phyloP scores from a whole-genome alignment of 2,113 vertebrate species.

The Mixornis gularis region DNA sequence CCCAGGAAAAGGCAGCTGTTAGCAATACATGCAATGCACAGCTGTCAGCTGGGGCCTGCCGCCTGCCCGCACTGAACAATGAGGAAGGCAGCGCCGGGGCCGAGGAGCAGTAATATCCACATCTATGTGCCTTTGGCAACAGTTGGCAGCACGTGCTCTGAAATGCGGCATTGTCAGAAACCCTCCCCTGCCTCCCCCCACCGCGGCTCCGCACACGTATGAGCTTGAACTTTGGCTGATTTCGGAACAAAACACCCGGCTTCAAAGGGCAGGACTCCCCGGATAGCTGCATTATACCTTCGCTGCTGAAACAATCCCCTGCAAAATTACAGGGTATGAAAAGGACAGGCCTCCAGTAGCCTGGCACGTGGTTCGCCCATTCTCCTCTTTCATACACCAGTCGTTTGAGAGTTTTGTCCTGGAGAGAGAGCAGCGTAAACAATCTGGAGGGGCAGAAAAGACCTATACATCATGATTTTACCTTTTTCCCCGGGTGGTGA shows the following conservation, averaged over 20 bases:
- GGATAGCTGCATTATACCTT: constrained; percentile 29
- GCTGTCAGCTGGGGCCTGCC: constrained; percentile 82
- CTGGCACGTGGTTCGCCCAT: neutral
- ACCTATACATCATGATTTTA: neutral
- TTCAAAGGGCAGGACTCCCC: constrained; percentile 50
- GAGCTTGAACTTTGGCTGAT: constrained; percentile 42
- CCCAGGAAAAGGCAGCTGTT: constrained; percentile 90
- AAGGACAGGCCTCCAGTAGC: neutral
- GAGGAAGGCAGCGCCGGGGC: constrained; percentile 34
- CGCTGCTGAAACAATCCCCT: constrained; percentile 17
- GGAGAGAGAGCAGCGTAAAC: neutral
- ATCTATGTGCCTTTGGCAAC: constrained; percentile 79
- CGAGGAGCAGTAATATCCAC: constrained; percentile 42
- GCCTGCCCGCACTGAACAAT: constrained; percentile 74
- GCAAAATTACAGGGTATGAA: constrained; percentile 33
- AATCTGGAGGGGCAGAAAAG: neutral
- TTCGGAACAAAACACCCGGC: constrained; percentile 24
- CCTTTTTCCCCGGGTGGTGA: neutral
- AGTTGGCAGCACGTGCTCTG: constrained; percentile 88
- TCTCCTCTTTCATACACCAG: neutral
- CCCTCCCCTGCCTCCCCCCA: neutral
- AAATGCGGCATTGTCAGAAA: constrained; percentile 63
- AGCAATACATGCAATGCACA: constrained; percentile 82
- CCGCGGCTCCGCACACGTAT: neutral
- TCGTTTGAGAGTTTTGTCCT: neutral